Evolutionary conservation across 2,113 vertebrate genomes (phyloP), one percentile per base, ranked within the genome.

Genomic region (Centropus unirufus): DNA sequence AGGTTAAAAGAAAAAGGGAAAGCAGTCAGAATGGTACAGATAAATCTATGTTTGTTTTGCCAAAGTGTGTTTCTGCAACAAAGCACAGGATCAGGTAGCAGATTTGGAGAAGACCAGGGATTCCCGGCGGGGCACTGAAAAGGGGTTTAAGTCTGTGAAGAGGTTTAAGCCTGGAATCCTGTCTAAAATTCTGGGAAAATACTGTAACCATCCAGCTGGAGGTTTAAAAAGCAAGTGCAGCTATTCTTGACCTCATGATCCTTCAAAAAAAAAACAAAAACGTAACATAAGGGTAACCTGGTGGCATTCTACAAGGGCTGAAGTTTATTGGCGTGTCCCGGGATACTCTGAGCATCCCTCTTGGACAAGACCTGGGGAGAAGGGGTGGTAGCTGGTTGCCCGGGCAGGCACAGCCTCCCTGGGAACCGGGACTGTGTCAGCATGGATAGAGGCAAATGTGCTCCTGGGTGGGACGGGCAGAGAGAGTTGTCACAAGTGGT

Each of bases 371-470:
- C 2, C 26, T 1, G 32, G 40, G 15, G 27, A 6, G 15, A 24
- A 6, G 29, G 46, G 54, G 1, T n/a, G 22, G 13, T 46, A 9
- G 19, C 39, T 4, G 4, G 62, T 7, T 17, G 7, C 12, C 29
- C 34, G 2, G 1, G 10, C 27, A 12, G 40, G 57, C 26, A 18
- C 32, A 58, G 46, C 36, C 29, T 42, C 9, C 10, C 26, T 1
- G 34, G 12, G 46, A 19, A 16, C 5, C 0, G 6, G 5, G 62
- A 51, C 46, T 26, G 30, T 3, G 5, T 2, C 3, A 1, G 39
- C 5, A 8, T 6, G 32, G 29, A 14, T 3, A 59, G 22, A 18
- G 40, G 67, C 7, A 7, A 62, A 24, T 9, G 23, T 6, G 2
- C 2, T 5, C 72, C 21, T 47, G 1, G 22, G 23, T 15, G 57